Conservation (phyloP, 1,140 invertebrate genomes). For the Cylas formicarius region DNA sequence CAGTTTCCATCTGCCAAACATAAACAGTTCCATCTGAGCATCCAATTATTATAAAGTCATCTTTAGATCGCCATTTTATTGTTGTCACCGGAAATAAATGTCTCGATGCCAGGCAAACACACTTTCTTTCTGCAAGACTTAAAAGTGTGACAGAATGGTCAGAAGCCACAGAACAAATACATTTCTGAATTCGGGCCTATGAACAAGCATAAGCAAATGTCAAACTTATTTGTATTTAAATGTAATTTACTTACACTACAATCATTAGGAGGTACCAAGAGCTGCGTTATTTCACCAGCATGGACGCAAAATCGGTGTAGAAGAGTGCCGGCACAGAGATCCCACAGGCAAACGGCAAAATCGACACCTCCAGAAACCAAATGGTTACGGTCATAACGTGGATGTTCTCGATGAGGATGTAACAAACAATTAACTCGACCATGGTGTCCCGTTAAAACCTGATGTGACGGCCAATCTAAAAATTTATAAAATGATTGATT, state of each 20-base stretch:
- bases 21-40: slow-evolving; percentile 96
- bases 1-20: slow-evolving; percentile 99
- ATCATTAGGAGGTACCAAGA: slow-evolving; percentile 85
- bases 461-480: slow-evolving; percentile 83
- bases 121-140: slow-evolving; percentile 89
- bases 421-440: slow-evolving; percentile 91
- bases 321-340: slow-evolving; percentile 81
- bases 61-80: slow-evolving; percentile 95
- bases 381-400: slow-evolving; percentile 77
- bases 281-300: slow-evolving; percentile 83
- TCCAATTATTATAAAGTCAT: slow-evolving; percentile 98
- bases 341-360: slow-evolving; percentile 97
- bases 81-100: slow-evolving; percentile 94
- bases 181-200: slow-evolving; percentile 86
- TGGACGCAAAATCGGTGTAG: slow-evolving; percentile 96
- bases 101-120: slow-evolving; percentile 88
- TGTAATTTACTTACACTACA: slow-evolving; percentile 67
- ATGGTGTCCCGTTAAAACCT: slow-evolving; percentile 82
- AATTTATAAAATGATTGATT: slow-evolving; percentile 6
- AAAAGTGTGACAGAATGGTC: slow-evolving; percentile 95
- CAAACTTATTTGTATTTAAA: slow-evolving; percentile 6
- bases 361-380: slow-evolving; percentile 94
- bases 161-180: slow-evolving; percentile 92
- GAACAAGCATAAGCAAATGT: slow-evolving; percentile 6
- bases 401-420: slow-evolving; percentile 87